Conservation (phyloP, 2,888 invertebrate species). For the Icerya purchasi region DNA sequence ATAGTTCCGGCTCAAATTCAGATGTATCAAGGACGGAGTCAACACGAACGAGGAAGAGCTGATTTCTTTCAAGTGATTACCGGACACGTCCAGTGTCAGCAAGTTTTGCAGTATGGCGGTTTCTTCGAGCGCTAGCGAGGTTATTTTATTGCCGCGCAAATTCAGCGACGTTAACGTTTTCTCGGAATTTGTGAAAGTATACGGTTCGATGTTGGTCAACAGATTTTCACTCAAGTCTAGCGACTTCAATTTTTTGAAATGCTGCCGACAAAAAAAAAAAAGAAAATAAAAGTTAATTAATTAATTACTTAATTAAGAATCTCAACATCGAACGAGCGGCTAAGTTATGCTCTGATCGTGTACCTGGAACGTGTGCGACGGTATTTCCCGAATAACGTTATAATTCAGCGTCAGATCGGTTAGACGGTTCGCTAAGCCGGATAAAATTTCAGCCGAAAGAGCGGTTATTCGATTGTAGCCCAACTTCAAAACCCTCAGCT, state of each 20-base stretch:
- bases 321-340: no score
- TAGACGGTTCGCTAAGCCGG: constrained; percentile 42
- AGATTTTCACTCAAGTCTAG: constrained; percentile 64
- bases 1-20: constrained; percentile 56
- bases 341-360: no score
- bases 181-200: constrained; percentile 56
- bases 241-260: constrained; percentile 45
- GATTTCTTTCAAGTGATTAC: constrained; percentile 52
- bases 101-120: constrained; percentile 41
- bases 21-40: constrained; percentile 40
- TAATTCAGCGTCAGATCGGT: constrained; percentile 55
- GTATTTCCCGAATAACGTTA: constrained; percentile 70
- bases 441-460: constrained; percentile 52
- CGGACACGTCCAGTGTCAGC: constrained; percentile 50
- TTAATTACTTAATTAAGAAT: no score
- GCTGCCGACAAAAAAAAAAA: constrained; percentile 16
- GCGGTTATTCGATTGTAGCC: constrained; percentile 76
- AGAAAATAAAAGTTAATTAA: constrained; percentile 2
- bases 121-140: constrained; percentile 36
- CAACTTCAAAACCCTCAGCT: constrained; percentile 46
- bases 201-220: constrained; percentile 42
- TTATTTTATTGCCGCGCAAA: constrained; percentile 50
- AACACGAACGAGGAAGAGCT: constrained; percentile 42
- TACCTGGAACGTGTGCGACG: constrained; percentile 50
- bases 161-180: constrained; percentile 46